Base-by-base conservation (phyloP, 2,113 vertebrate genomes). In the Brachypodius melanocephalos region DNA sequence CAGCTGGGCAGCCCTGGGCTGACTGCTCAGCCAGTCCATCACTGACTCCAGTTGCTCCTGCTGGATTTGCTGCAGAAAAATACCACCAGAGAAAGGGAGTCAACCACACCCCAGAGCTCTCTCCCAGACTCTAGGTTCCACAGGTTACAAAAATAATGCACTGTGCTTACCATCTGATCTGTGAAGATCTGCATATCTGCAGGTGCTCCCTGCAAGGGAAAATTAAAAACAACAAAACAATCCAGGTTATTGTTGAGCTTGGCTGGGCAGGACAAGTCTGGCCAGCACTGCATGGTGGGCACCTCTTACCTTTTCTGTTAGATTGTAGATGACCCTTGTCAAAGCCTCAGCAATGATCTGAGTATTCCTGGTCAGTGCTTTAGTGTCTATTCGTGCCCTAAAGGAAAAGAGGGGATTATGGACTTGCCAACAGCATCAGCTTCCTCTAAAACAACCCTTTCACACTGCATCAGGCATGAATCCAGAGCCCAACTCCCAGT, bases 241-340 rank as follows among this genome's bases (percentile, higher is more conserved):
- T 0, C 0, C 84, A 83, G 8, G 22, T 34, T 46, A 9, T 5
- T 48, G 5, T 26, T 28, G 17, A 58, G n/a, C 1, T 9, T 12
- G 21, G 34, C 5, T 63, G 63, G 38, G 19, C 14, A 91, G 46
- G 48, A 10, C 12, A 68, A 58, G 14, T 10, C 24, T 6, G 34
- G 36, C 17, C 28, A 71, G 38, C 24, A 21, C 9, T 5, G 40
- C 29, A 24, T 0, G 0, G 21, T 2, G 24, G 12, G 38, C 31
- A 69, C 26, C 18, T 62, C 93, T 85, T 94, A 99, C 99, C 98
- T 99, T 99, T 80, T 99, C 99, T 2, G 99, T 99, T 59, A 99
- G 98, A 96, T 99, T 99, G 97, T 99, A 99, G 94, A 99, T 98
- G 66, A 99, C 99, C n/a, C 99, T 98, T 3, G 99, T 99, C 72